phyloP scores from a whole-genome alignment of 2,113 vertebrate species.

The Passer montanus region DNA sequence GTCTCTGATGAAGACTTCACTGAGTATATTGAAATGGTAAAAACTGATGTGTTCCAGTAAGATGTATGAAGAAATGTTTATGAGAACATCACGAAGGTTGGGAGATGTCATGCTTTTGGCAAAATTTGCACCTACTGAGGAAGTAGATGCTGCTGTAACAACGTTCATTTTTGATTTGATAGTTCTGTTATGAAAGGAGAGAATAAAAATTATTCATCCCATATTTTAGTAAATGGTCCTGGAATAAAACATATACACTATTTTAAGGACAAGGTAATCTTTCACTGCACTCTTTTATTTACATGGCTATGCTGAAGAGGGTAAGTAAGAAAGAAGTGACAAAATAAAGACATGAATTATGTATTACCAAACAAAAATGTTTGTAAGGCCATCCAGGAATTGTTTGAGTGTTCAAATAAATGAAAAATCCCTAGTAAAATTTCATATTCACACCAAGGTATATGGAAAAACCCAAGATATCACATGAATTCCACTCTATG shows the following conservation, averaged over 20 bases:
- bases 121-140: not conserved
- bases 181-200: not conserved
- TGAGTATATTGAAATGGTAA: not conserved
- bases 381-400: not conserved
- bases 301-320: not conserved
- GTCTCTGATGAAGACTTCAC: not conserved
- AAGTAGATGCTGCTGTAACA: not conserved
- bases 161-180: not conserved
- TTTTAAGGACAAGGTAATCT: not conserved
- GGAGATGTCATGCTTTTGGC: not conserved
- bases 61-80: not conserved
- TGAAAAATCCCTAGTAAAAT: not conserved
- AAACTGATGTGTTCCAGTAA: not conserved
- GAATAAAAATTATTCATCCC: not conserved
- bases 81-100: not conserved
- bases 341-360: not conserved
- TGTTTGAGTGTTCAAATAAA: not conserved
- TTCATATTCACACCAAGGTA: not conserved
- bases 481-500: not conserved
- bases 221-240: not conserved
- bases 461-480: not conserved
- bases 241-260: rapidly evolving
- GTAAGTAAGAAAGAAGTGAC: not conserved
- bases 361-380: not conserved
- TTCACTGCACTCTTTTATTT: not conserved